Conservation (phyloP, 2,113 vertebrate species). For the Suncus etruscus region DNA sequence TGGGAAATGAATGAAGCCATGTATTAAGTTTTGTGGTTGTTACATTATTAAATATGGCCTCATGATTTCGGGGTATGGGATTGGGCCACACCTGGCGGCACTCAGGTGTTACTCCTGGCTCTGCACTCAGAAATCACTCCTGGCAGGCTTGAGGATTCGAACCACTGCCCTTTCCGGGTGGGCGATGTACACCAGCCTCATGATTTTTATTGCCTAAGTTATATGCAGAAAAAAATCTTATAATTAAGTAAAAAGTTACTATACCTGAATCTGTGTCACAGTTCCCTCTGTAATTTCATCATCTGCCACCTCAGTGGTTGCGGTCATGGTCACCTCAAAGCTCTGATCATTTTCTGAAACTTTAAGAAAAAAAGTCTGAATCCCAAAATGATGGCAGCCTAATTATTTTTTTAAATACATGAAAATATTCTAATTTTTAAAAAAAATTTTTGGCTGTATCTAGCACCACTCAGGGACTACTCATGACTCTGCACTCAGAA, state of each 20-base stretch:
- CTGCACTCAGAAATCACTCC: too few species aligned
- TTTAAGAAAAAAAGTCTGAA: conserved; percentile 81
- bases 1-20: background rate
- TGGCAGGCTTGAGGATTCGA: too few species aligned
- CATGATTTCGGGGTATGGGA: background rate
- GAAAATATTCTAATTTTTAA: conserved; percentile 1
- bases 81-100: too few species aligned
- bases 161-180: background rate
- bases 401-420: too few species aligned
- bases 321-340: conserved; percentile 99
- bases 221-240: background rate
- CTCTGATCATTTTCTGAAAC: conserved; percentile 96
- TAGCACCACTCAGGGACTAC: too few species aligned
- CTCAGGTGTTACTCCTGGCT: too few species aligned
- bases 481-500: too few species aligned
- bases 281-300: conserved; percentile 92
- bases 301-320: conserved; percentile 93
- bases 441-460: background rate
- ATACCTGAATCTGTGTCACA: conserved; percentile 95
- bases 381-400: background rate
- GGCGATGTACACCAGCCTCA: background rate
- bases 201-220: conserved; percentile 28
- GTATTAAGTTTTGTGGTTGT: conserved; percentile 36
- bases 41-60: conserved; percentile 10
- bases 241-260: conserved; percentile 49